Percentiles rank a stretch among this genome's conserved stretches.
Conservation (phyloP, 2,797 vertebrate genomes). For the Hydrocynus forskahlii region DNA sequence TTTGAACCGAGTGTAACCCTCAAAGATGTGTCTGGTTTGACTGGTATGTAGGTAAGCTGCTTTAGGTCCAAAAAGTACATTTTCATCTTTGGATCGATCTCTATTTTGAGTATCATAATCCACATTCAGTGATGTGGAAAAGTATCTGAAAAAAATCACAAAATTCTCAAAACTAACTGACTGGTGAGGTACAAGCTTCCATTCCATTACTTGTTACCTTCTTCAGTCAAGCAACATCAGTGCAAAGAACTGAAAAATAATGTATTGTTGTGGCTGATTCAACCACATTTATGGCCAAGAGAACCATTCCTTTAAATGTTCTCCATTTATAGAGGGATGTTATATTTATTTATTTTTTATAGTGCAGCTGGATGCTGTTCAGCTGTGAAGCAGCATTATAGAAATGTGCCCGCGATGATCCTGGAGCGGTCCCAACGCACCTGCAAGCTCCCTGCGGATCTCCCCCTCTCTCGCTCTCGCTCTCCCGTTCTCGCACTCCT, state of each 20-base stretch:
- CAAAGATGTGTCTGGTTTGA: too few relatives aligned
- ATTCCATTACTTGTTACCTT: background rate
- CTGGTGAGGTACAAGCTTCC: too few relatives aligned
- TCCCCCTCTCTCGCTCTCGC: slow-evolving; percentile 31
- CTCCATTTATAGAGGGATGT: slow-evolving; percentile 48
- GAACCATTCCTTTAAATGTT: slow-evolving; percentile 40
- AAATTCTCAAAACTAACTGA: too few relatives aligned
- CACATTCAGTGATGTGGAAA: too few relatives aligned
- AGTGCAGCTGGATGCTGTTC: slow-evolving; percentile 56
- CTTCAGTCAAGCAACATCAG: background rate
- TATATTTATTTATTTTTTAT: slow-evolving; percentile 41
- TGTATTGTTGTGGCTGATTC: background rate
- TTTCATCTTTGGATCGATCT: too few relatives aligned
- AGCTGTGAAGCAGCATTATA: slow-evolving; percentile 61
- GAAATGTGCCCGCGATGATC: slow-evolving; percentile 62
- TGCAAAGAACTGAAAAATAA: background rate
- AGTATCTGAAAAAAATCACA: too few relatives aligned
- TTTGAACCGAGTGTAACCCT: too few relatives aligned
- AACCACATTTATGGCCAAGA: background rate
- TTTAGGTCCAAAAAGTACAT: too few relatives aligned
- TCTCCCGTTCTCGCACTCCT: slow-evolving; percentile 51
- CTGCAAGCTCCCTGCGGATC: slow-evolving; percentile 67
- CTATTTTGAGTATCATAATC: too few relatives aligned
- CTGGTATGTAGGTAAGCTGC: too few relatives aligned
- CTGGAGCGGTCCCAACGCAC: slow-evolving; percentile 71